These are phyloP conservation scores for Aurelia sp. DNA, from an alignment of 30 jellyfish, hydroid and myxozoan species.

Conservation along the genomic window DNA sequence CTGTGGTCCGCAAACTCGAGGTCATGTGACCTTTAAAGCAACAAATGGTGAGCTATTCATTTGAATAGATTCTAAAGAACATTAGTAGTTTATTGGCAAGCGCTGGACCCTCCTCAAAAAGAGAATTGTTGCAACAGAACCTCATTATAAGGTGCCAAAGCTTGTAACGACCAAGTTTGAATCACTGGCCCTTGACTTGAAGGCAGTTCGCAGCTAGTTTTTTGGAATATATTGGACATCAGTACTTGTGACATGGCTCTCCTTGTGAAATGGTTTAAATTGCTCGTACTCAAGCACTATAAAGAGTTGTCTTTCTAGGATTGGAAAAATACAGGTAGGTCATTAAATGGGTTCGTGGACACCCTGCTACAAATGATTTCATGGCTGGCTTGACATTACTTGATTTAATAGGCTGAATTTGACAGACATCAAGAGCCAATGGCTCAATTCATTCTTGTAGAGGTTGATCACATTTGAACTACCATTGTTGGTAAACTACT, in stretches of 20 bases:
- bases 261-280: too few species aligned
- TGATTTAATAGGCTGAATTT: too few species aligned
- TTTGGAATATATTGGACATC: not conserved
- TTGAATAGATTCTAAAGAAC: not conserved
- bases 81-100: conserved; percentile 3
- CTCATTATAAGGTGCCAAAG: conserved; percentile 10
- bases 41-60: not conserved
- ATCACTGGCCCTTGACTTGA: not conserved
- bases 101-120: not conserved
- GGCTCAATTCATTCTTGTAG: too few species aligned
- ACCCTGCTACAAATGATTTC: too few species aligned
- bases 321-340: too few species aligned
- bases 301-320: too few species aligned
- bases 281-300: too few species aligned
- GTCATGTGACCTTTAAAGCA: conserved; percentile 22
- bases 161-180: not conserved
- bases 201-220: conserved; percentile 2
- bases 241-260: not conserved
- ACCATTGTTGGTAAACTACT: too few species aligned
- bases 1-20: not conserved
- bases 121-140: not conserved
- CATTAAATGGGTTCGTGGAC: too few species aligned
- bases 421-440: too few species aligned
- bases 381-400: too few species aligned
- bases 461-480: too few species aligned